Evolutionary conservation across 2,888 invertebrate genomes (phyloP).

Genomic region (Stenotaenia linearis): DNA sequence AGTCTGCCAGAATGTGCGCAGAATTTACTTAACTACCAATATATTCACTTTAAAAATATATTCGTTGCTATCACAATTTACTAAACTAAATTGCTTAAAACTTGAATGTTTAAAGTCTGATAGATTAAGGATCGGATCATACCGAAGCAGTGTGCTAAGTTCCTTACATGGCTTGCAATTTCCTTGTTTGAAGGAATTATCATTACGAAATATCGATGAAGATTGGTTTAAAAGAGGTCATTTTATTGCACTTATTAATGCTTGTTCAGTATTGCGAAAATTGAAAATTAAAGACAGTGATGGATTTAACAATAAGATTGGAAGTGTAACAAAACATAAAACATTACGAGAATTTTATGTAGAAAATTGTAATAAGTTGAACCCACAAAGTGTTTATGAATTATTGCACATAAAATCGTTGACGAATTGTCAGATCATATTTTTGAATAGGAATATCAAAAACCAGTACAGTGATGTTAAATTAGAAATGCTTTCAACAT

Average conservation of each 20-base stretch:
- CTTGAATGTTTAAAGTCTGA: neutral
- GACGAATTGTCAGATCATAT: neutral
- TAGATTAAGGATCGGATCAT: too few species aligned
- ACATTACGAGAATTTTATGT: neutral
- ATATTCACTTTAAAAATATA: neutral
- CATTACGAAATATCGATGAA: neutral
- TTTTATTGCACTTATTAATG: neutral
- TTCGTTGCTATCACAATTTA: neutral
- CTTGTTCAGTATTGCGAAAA: neutral
- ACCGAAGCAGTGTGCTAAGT: too few species aligned
- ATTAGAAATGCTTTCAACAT: too few species aligned
- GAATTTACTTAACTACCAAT: neutral
- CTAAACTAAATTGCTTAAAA: neutral
- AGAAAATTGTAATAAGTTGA: neutral
- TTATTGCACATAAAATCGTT: neutral
- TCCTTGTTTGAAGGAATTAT: neutral
- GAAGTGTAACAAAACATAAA: neutral
- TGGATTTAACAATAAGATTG: neutral
- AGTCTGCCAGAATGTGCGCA: neutral
- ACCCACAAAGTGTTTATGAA: neutral
- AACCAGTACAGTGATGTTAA: too few species aligned
- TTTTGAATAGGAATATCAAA: neutral
- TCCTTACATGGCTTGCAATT: neutral
- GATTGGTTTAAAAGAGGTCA: neutral
- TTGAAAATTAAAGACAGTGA: neutral